Evolutionary conservation across 1,140 invertebrate genomes (phyloP), one percentile per base, ranked within the genome.

Genomic region (Trichonephila clavata): DNA sequence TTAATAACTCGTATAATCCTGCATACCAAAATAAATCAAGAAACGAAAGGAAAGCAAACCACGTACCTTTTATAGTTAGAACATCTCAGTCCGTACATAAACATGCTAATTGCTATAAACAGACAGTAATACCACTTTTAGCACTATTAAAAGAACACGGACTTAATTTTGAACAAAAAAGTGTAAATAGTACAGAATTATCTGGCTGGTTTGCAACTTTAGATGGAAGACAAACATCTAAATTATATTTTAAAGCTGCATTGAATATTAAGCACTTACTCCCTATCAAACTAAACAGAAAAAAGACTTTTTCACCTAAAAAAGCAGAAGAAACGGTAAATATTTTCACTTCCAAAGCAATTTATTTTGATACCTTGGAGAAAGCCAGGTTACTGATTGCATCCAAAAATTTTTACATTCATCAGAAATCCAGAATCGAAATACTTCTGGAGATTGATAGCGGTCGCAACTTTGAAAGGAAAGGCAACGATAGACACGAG

Each of bases 161-260:
- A 4, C n/a, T 63, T 13, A 14, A 20, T 68, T 50, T 63, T 6
- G 21, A 88, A 24, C 27, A 88, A 50, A 63, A 68, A 10, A n/a
- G n/a, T 24, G 68, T 88, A 13, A 63, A 88, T 50, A 88, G n/a
- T 32, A 88, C 61, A 24, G 32, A 65, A 88, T 21, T 68, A n/a
- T 68, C 32, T 39, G 27, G 43, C 27, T 61, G 60, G 59, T 14
- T 39, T 6, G 61, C 27, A n/a, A 20, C 7, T 21, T 43, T 4
- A 3, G 20, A n/a, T 32, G 24, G 21, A 27, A 14, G 13, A 20
- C 39, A 32, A 5, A 14, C 21, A 16, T 27, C 59, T 16, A 59
- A 32, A 63, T 20, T 60, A 27, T 86, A 63, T 20, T 86, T 86
- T 86, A 59, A 86, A 39, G 27, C 59, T 18, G 59, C 7, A 68